These are phyloP conservation scores for Peromyscus nudipes DNA, from an alignment of 2,797 vertebrate species.

Conservation along the genomic window DNA sequence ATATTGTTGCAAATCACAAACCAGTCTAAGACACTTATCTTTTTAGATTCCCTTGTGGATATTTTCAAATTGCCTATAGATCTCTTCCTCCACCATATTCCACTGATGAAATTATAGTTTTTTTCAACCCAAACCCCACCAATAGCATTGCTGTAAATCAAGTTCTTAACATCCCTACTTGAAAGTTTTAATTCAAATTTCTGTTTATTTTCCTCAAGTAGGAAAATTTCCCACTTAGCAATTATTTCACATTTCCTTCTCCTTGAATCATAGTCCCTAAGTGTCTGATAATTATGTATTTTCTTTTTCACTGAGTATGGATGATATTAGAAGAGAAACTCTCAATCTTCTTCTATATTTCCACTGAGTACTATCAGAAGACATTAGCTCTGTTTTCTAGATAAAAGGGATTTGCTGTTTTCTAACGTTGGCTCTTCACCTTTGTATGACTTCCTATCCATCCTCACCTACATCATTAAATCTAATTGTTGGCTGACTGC, in stretches of 20 bases:
- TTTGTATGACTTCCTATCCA: not conserved
- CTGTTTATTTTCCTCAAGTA: not conserved
- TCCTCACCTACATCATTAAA: not conserved
- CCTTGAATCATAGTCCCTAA: not conserved
- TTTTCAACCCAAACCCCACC: not conserved
- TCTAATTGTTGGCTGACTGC: not conserved
- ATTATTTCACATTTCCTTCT: not conserved
- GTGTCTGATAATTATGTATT: not conserved
- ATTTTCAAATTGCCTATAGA: not conserved
- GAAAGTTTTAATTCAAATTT: slow-evolving; percentile 33
- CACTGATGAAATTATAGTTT: not conserved
- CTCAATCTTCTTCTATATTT: not conserved
- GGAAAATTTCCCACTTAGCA: not conserved
- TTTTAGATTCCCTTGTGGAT: not conserved
- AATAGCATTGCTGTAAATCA: not conserved
- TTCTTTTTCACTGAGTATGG: not conserved
- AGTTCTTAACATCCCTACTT: not conserved
- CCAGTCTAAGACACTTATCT: not conserved
- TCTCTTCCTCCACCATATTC: not conserved
- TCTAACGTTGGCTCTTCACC: not conserved
- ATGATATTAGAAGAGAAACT: not conserved
- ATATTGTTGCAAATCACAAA: not conserved
- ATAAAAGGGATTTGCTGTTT: not conserved
- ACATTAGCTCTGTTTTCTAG: not conserved
- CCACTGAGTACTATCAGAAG: not conserved